These are phyloP conservation scores for Bactericera cockerelli DNA, from an alignment of 1,140 invertebrate genomes.

Conservation along the genomic window DNA sequence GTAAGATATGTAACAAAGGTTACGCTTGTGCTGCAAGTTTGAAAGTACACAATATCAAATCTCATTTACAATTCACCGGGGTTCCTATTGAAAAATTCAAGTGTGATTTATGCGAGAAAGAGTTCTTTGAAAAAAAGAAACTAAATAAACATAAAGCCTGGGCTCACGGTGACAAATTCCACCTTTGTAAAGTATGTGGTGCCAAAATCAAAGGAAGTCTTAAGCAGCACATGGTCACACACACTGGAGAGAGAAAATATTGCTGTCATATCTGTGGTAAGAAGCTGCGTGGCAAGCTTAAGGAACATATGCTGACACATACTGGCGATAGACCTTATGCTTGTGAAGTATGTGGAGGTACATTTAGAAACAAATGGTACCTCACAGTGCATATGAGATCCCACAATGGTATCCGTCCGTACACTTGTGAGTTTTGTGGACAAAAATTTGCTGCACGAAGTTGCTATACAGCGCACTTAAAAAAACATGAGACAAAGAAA, in stretches of 20 bases:
- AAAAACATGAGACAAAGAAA: conserved; percentile 5
- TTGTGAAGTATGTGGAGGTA: conserved; percentile 25
- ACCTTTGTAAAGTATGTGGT: not conserved
- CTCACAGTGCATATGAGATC: conserved; percentile 16
- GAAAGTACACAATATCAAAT: not conserved
- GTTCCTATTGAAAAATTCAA: conserved; percentile 4
- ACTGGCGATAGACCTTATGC: conserved; percentile 30
- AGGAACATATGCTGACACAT: conserved; percentile 17
- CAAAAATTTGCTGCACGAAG: conserved; percentile 14
- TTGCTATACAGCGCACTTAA: not conserved
- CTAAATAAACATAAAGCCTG: not conserved
- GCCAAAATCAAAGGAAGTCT: conserved; percentile 35
- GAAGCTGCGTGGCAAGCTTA: conserved; percentile 22
- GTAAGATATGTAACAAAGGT: not conserved
- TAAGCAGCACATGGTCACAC: conserved; percentile 59
- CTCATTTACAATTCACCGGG: not conserved
- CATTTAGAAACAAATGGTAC: conserved; percentile 4
- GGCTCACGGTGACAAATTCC: not conserved
- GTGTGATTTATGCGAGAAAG: not conserved
- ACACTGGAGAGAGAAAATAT: conserved; percentile 38
- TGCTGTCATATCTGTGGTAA: conserved; percentile 21
- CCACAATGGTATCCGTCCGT: conserved; percentile 30
- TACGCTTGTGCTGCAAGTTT: not conserved
- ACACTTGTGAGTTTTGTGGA: conserved; percentile 37
- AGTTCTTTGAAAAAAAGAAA: not conserved